phyloP scores from a whole-genome alignment of 1,140 invertebrate genomes.

The Danaus plexippus region DNA sequence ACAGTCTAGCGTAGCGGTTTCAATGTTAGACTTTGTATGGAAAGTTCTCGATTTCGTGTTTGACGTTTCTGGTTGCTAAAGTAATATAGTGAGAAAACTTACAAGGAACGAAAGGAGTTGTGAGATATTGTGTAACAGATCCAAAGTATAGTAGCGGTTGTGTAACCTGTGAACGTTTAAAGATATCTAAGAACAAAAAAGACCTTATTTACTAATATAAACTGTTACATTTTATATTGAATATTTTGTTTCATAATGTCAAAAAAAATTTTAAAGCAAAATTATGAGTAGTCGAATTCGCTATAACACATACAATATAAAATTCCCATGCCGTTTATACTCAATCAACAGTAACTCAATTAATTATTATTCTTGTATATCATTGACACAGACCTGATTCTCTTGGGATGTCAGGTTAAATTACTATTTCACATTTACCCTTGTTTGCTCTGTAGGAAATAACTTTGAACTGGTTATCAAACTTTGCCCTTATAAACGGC shows the following conservation, averaged over 20 bases:
- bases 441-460: conserved; percentile 23
- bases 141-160: too few species aligned
- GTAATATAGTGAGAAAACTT: conserved; percentile 4
- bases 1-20: background rate
- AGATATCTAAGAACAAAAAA: too few species aligned
- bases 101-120: background rate
- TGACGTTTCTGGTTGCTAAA: too few species aligned
- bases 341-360: conserved; percentile 25
- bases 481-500: conserved; percentile 30
- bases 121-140: background rate
- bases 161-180: too few species aligned
- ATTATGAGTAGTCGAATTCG: too few species aligned
- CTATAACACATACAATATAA: too few species aligned
- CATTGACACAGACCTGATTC: conserved; percentile 23
- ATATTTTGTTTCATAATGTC: too few species aligned
- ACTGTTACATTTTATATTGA: too few species aligned
- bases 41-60: background rate
- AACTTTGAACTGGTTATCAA: conserved; percentile 28
- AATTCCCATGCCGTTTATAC: conserved; percentile 1
- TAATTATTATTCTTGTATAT: conserved; percentile 29
- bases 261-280: too few species aligned
- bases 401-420: conserved; percentile 24
- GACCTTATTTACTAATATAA: too few species aligned
- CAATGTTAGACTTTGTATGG: conserved; percentile 3
- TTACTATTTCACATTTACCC: conserved; percentile 26